phyloP scores from a whole-genome alignment of 2,888 invertebrate genomes.

The Caenorhabditis sp. region DNA sequence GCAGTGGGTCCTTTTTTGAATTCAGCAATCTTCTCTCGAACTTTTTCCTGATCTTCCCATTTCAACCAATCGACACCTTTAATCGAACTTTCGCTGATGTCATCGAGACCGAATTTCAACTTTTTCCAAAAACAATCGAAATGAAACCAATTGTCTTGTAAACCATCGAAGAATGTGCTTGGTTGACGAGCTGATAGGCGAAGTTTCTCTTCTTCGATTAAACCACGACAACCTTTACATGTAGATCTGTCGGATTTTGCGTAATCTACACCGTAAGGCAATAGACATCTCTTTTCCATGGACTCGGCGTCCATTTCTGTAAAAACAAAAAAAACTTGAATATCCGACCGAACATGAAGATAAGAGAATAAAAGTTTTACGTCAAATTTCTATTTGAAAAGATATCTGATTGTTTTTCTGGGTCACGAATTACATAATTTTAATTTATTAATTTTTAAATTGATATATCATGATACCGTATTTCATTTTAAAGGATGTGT shows the following conservation, averaged over 20 bases:
- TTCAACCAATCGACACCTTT: conserved; percentile 72
- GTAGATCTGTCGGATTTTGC: conserved; percentile 48
- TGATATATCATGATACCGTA: no score
- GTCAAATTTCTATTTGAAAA: no score
- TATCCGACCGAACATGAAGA: no score
- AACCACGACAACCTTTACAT: conserved; percentile 61
- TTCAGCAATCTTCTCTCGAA: conserved; percentile 5
- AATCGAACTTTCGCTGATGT: conserved; percentile 70
- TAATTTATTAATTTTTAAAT: no score
- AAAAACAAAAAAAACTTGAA: background rate
- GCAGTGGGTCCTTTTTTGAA: conserved; percentile 4
- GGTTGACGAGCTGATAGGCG: conserved; percentile 56
- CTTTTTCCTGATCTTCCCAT: conserved; percentile 72
- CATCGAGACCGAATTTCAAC: conserved; percentile 36
- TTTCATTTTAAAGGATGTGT: no score
- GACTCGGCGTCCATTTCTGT: background rate
- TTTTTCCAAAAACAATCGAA: conserved; percentile 73
- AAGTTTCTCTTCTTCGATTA: conserved; percentile 34
- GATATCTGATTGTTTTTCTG: no score
- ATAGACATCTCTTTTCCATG: conserved; percentile 10
- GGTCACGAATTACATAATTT: no score
- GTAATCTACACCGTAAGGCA: conserved; percentile 62
- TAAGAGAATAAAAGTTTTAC: no score
- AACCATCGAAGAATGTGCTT: conserved; percentile 61
- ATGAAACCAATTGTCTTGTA: conserved; percentile 71